These are phyloP conservation scores for Ctenoplectra terminalis DNA, from an alignment of 1,140 invertebrate genomes.

Conservation along the genomic window DNA sequence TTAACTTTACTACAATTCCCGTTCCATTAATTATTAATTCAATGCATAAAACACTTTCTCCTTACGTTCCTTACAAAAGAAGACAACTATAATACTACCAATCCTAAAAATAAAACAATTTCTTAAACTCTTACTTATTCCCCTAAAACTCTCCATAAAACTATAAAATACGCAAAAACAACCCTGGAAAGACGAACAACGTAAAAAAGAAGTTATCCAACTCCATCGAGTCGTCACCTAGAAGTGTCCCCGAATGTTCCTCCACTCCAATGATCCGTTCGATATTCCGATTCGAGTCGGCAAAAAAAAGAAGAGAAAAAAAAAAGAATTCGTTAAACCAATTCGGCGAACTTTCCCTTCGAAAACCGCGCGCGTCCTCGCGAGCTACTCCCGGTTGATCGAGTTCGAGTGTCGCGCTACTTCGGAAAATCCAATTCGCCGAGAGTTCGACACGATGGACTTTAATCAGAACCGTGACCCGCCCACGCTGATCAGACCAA, in stretches of 20 bases:
- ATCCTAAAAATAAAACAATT: too few relatives aligned
- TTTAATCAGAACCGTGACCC: conserved; percentile 11
- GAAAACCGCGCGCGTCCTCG: neutral
- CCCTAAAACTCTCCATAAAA: too few relatives aligned
- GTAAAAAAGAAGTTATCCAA: neutral
- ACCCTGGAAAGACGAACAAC: neutral
- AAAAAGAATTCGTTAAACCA: conserved; percentile 1
- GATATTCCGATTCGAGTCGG: neutral
- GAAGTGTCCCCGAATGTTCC: neutral
- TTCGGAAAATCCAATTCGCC: conserved; percentile 3
- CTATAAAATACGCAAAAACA: too few relatives aligned
- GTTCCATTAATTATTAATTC: too few relatives aligned
- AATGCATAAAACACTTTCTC: too few relatives aligned
- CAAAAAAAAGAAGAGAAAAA: neutral
- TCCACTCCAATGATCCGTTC: neutral
- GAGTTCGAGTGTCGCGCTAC: neutral
- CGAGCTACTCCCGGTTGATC: neutral
- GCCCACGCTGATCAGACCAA: conserved; percentile 20
- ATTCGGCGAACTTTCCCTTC: neutral
- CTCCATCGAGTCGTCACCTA: neutral
- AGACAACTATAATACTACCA: too few relatives aligned
- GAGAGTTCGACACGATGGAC: neutral
- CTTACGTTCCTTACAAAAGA: too few relatives aligned
- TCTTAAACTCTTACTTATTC: too few relatives aligned
- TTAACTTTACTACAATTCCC: too few relatives aligned